Base-by-base conservation (phyloP, 1,140 invertebrate species). In the Magallana gigas region DNA sequence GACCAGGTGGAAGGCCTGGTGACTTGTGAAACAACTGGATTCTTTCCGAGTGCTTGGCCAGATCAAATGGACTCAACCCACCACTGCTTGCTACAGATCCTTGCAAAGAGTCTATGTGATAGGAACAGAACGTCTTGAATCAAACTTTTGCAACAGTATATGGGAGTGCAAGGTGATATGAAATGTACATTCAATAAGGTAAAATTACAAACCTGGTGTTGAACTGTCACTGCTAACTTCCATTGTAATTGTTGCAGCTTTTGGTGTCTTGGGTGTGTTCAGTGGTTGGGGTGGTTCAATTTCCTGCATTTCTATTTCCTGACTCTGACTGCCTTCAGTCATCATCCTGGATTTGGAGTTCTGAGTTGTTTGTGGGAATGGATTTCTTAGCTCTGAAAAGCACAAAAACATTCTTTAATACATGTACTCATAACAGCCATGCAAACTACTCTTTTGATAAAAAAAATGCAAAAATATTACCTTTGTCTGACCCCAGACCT, bases 1-100 rank as follows among this genome's bases (percentile, higher is more conserved):
- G 18, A 29, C 68, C 68, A 76, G 68, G 68, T 76, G 68, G 68
- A 76, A 76, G 23, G 68, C 68, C 68, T 76, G 68, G 68, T 18
- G 68, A 76, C 68, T 76, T 76, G 11, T 76, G 68, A 76, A 76
- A 76, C 68, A 76, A 12, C 23, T 76, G 18, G 36, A 76, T 29
- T 76, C 68, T 76, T 23, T 76, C 68, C 11, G 68, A 76, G 36
- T 76, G 68, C 14, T 76, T 76, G 23, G 18, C 23, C 8, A 76
- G 11, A 76, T 76, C 68, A 76, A 76, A 76, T 8, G 68, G 68
- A 76, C 68, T 76, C 12, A 36, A 36, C 29, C 68, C 23, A 76
- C 18, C 29, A 76, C 68, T 76, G 12, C 23, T 29, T 76, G 18
- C 68, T 76, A 29, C 36, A 76, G 68, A 76, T 76, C 23, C 68